Evolutionary conservation across 1,140 invertebrate genomes (phyloP).

Genomic region (Callitettix versicolor): DNA sequence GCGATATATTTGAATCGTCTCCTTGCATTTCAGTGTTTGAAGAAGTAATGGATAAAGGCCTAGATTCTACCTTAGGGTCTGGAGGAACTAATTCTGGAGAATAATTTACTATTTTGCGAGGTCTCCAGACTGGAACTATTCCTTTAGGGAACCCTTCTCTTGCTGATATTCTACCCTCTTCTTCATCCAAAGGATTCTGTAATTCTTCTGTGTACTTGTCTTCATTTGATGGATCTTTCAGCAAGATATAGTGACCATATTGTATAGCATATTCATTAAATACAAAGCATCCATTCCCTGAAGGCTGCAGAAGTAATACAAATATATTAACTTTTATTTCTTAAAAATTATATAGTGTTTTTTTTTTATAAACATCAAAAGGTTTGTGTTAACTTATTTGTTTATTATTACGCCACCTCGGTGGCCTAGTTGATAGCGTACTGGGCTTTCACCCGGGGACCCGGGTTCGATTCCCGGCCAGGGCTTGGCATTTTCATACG

Average conservation of each 20-base stretch:
- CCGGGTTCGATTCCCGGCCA: no score
- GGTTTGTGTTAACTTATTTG: no score
- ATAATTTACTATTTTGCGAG: conserved; percentile 1
- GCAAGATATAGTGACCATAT: conserved; percentile 1
- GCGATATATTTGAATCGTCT: no score
- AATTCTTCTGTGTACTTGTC: not conserved
- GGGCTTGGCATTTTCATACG: no score
- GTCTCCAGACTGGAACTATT: conserved; percentile 5
- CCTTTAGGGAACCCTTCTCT: conserved; percentile 8
- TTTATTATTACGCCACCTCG: no score
- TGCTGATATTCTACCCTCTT: conserved; percentile 1
- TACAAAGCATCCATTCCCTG: conserved; percentile 9
- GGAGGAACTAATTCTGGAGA: conserved; percentile 5
- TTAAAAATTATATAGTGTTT: no score
- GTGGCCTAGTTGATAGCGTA: no score
- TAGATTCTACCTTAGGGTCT: not conserved
- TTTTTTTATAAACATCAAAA: no score
- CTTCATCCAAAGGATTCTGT: not conserved
- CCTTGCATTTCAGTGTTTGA: no score
- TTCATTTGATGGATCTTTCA: not conserved
- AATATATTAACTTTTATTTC: no score
- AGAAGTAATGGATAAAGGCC: not conserved
- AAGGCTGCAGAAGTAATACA: not conserved
- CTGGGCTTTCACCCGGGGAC: no score
- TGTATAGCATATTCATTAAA: conserved; percentile 11